Base-by-base conservation (phyloP, 2,113 vertebrate genomes). In the Fukomys damarensis region DNA sequence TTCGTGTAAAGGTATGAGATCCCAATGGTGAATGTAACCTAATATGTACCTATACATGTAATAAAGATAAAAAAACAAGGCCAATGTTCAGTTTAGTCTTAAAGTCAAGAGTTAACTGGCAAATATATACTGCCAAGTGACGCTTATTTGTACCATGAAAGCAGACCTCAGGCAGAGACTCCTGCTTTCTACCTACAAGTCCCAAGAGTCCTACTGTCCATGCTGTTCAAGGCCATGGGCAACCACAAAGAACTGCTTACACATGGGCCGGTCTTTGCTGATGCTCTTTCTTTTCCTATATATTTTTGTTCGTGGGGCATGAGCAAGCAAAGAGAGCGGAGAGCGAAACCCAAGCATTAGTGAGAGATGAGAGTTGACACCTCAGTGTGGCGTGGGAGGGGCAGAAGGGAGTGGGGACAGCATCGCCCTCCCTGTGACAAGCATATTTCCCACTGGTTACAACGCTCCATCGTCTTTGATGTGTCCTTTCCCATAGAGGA, bases 281-380 rank as follows among this genome's bases (percentile, higher is more conserved):
- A 68, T 65, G 82, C 38, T 49, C 46, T 87, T 54, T 81, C 81
- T 88, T 93, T 94, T 89, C 52, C 87, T 41, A 68, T 52, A 38
- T 79, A 0, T 35, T 52, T 85, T 11, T 79, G 88, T 68, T 72
- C 77, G 38, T 43, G 26, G 49, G 66, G 66, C 41, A 14, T 86
- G 77, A 95, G 74, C 87, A 35, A 94, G 86, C 54, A 54, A 68
- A 86, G 79, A 68, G 82, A 93, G 74, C 81, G 94, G 58, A 58
- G 41, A 84, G 91, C 70, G 92, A 97, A 97, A 97, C 79, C 85
- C 82, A 96, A 97, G 90, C 87, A 26, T 93, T n/a, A 76, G 92
- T 86, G 92, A 97, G 95, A 95, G 83, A 93, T 77, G 43, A 86
- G n/a, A 95, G 87, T 35, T 94, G 96, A 89, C 82, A 89, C 72